phyloP scores from a whole-genome alignment of 2,113 vertebrate species.

The Orientallactaga bullata region DNA sequence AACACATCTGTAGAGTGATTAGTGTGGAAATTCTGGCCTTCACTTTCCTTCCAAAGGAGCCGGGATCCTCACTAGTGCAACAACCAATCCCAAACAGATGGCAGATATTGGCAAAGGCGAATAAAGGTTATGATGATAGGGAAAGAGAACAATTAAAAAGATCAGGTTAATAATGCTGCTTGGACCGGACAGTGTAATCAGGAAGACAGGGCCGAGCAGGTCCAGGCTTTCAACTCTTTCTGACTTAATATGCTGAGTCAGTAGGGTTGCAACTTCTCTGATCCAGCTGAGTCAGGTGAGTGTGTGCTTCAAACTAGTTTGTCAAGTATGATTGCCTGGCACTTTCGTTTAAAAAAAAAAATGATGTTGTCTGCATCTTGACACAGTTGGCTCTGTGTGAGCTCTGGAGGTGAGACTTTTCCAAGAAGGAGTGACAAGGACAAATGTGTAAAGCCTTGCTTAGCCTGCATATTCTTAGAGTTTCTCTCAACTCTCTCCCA shows the following conservation, averaged over 20 bases:
- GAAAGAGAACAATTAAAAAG: constrained; percentile 2
- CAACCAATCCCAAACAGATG: not conserved
- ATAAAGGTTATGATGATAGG: not conserved
- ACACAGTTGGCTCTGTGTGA: constrained; percentile 64
- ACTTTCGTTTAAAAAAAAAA: constrained; percentile 60
- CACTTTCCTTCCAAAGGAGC: constrained; percentile 2
- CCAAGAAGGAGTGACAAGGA: constrained; percentile 50
- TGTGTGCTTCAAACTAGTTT: constrained; percentile 69
- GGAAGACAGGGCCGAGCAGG: constrained; percentile 32
- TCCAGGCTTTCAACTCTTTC: constrained; percentile 55
- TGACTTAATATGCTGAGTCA: constrained; percentile 67
- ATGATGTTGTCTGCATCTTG: constrained; percentile 69
- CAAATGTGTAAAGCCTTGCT: constrained; percentile 37
- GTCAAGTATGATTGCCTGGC: constrained; percentile 70
- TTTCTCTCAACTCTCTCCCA: not conserved
- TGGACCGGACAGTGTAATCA: constrained; percentile 21
- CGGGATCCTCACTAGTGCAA: not conserved
- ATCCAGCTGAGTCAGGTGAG: constrained; percentile 77
- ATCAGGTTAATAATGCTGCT: not conserved
- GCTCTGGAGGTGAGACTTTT: constrained; percentile 52
- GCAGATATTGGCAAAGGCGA: not conserved
- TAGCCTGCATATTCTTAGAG: not conserved
- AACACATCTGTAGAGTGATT: not conserved
- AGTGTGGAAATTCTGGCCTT: not conserved
- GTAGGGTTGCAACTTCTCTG: constrained; percentile 57